Percentiles rank a stretch among this genome's conserved stretches.
These are phyloP conservation scores for Hirundichthys speculiger DNA, from an alignment of 2,113 vertebrate genomes.

Conservation along the genomic window DNA sequence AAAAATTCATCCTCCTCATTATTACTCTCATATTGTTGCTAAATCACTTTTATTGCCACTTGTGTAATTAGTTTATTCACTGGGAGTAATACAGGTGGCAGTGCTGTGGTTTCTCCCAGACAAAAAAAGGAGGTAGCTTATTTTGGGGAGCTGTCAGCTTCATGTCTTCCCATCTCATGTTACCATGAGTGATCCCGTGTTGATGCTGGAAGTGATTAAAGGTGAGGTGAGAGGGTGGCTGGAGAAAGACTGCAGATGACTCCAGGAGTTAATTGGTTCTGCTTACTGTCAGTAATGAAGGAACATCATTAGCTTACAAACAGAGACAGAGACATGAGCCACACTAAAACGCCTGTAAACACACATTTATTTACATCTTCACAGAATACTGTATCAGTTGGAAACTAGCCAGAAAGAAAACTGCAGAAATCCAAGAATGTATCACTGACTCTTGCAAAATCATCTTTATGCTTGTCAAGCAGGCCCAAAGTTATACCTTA, in stretches of 20 bases:
- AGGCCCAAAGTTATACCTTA: too few relatives aligned
- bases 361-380: too few relatives aligned
- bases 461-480: too few relatives aligned
- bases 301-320: constrained; percentile 41
- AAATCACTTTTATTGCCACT: constrained; percentile 27
- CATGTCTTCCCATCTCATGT: constrained; percentile 23
- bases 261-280: constrained; percentile 52
- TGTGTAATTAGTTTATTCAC: constrained; percentile 22
- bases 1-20: constrained; percentile 15
- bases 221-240: constrained; percentile 14
- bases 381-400: too few relatives aligned
- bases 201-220: constrained; percentile 39
- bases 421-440: too few relatives aligned
- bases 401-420: too few relatives aligned
- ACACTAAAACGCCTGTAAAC: background rate
- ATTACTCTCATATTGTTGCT: constrained; percentile 19
- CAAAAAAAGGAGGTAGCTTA: constrained; percentile 14
- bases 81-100: constrained; percentile 15
- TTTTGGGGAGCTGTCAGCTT: constrained; percentile 28
- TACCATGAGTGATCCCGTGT: constrained; percentile 34
- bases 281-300: constrained; percentile 50
- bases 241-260: constrained; percentile 21
- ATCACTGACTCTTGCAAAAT: too few relatives aligned
- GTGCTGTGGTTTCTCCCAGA: constrained; percentile 12
- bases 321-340: constrained; percentile 23